Evolutionary conservation across 2,797 vertebrate species (phyloP), one percentile per base, ranked within the genome.

Genomic region (Channa striata): DNA sequence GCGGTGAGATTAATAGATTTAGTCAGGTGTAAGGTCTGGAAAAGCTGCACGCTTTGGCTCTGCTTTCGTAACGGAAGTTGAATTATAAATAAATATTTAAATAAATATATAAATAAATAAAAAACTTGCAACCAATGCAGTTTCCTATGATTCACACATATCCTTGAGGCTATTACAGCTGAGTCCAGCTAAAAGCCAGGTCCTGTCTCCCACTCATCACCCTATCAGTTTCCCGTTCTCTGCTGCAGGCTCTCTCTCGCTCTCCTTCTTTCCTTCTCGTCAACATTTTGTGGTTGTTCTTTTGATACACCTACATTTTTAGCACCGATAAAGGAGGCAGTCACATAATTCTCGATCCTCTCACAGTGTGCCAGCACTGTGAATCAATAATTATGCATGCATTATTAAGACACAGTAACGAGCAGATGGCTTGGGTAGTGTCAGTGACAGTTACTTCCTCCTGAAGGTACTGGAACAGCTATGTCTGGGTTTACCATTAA

Each of bases 121-220:
- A 49, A 43, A 51, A 33, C 8, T 52, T 52, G 56, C 50, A 48
- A 47, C 30, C 23, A 40, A 4, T 11, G 14, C n/a, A 37, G 7
- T 54, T 39, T 36, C 8, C 40, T 36, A 63, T 54, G 59, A 64
- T 46, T 59, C 53, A 43, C 25, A 21, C 53, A 48, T 42, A 50
- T 30, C 25, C 25, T 30, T 30, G 4, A 30, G 25, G 4, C 25
- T 6, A 30, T 4, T 30, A 30, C 4, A 30, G 25, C 25, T 30
- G n/a, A 34, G 36, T 42, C 42, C 20, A 54, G 39, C 37, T 60
- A 16, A 56, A 59, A 34, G 50, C 56, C 54, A 58, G 19, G 11
- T 23, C 54, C 39, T 56, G 12, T 44, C 56, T 71, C 77, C 72
- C 58, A 68, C 62, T 67, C 67, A 67, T 21, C 65, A 59, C 19